Base-by-base conservation (phyloP, 2,797 vertebrate species). In the Eulemur albifrons region DNA sequence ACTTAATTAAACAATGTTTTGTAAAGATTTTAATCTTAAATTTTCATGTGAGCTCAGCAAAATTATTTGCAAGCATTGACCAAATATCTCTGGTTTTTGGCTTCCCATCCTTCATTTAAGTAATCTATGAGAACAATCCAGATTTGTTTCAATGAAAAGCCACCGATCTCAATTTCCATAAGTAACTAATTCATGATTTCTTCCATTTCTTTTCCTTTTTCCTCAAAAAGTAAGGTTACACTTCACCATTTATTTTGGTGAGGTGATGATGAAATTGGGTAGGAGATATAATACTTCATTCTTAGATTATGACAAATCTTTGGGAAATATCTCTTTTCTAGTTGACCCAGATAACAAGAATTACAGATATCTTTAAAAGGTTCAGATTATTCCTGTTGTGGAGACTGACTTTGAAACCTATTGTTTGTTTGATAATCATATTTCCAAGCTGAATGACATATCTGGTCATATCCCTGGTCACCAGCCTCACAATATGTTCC, bases 1-100 rank as follows among this genome's bases (percentile, higher is more conserved):
- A 67, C 38, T 69, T 63, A 79, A 90, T 69, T 63, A 79, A 90
- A 81, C 27, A 75, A 52, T 90, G 48, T 69, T 92, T 83, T 69
- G 32, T 75, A 82, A 94, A 79, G 35, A 85, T 79, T 88, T 95
- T 82, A 67, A 89, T 38, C 52, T 90, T 77, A 81, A 32, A 27
- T 73, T 83, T 90, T 85, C 77, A 75, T 48, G 18, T 84, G n/a
- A 93, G 25, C 54, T 80, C 43, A 86, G 45, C 27, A 85, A 94
- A 93, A 84, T 38, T 54, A 86, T 75, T 92, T 95, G 38, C 23
- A 86, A 88, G 79, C 43, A 7, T 77, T 95, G 83, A 77, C 45
- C 79, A 89, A 57, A 38, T 18, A 40, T 2, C 12, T 83, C 54
- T 92, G 43, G 0, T n/a, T 89, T 97, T 96, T 65, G 21, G 7